phyloP scores from a whole-genome alignment of 2,113 vertebrate species.

The Heloderma charlesbogerti region DNA sequence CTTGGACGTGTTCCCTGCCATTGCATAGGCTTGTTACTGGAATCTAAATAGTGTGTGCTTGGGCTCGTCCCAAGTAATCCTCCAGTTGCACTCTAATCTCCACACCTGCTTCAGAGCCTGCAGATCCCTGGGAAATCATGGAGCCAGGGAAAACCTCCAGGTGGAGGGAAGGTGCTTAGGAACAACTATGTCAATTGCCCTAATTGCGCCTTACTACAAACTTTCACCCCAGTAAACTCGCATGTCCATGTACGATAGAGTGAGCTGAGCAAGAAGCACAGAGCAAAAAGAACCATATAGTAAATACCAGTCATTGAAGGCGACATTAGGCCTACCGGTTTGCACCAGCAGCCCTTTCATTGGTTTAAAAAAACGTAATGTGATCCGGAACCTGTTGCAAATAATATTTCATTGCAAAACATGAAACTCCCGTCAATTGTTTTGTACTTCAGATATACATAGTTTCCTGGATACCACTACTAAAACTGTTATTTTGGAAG shows the following conservation, averaged over 20 bases:
- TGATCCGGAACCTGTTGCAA: not conserved
- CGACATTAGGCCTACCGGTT: not conserved
- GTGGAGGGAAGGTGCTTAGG: too few relatives aligned
- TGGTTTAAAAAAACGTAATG: not conserved
- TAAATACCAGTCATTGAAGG: not conserved
- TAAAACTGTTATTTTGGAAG: conserved; percentile 27
- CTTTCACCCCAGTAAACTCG: too few relatives aligned
- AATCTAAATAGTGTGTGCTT: not conserved
- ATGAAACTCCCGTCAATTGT: rapidly evolving
- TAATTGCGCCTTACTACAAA: not conserved
- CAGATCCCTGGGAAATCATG: too few relatives aligned
- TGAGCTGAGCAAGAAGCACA: not conserved
- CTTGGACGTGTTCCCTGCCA: not conserved
- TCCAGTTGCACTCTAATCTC: not conserved
- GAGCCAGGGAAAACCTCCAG: too few relatives aligned
- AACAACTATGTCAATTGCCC: too few relatives aligned
- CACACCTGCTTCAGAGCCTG: not conserved
- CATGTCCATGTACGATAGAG: too few relatives aligned
- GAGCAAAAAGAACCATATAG: not conserved
- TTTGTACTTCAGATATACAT: not conserved
- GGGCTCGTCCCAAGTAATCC: not conserved
- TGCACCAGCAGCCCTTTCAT: not conserved
- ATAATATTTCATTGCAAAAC: conserved; percentile 8
- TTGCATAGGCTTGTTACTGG: not conserved
- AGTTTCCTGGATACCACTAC: conserved; percentile 14